A percentile compares a stretch with the other conserved stretches of the same genome.
Evolutionary conservation across 2,113 vertebrate genomes (phyloP).

Genomic region (Pongo abelii): DNA sequence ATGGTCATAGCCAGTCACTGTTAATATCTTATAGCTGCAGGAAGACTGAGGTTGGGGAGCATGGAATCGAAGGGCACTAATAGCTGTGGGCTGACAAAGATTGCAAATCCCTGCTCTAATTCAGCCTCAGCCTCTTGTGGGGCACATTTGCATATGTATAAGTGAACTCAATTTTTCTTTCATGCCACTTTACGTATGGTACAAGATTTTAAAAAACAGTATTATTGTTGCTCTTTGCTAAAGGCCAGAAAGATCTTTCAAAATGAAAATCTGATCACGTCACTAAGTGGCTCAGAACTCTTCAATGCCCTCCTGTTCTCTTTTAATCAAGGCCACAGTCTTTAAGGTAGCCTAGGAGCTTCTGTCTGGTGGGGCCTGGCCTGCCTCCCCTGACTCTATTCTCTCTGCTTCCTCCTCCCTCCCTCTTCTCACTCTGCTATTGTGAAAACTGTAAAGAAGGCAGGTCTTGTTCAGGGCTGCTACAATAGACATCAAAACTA

Average conservation of each 20-base stretch:
- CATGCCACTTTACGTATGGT: background rate
- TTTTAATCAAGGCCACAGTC: background rate
- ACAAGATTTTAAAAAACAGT: constrained; percentile 15
- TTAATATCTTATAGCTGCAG: background rate
- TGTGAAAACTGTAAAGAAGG: background rate
- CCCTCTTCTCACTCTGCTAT: background rate
- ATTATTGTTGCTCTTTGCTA: constrained; percentile 18
- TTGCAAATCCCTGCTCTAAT: background rate
- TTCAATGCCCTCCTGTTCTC: background rate
- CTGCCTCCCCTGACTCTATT: background rate
- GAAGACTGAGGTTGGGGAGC: background rate
- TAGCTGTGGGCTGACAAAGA: background rate
- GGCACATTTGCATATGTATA: background rate
- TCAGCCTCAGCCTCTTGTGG: background rate
- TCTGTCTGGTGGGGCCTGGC: background rate
- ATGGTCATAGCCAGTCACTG: background rate
- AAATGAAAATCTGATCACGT: background rate
- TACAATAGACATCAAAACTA: background rate
- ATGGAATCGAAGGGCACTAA: background rate
- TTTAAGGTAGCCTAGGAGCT: background rate
- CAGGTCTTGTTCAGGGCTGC: background rate
- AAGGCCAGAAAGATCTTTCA: constrained; percentile 35
- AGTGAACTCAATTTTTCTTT: background rate
- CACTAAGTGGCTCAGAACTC: background rate
- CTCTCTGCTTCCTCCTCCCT: background rate